phyloP scores from a whole-genome alignment of 2,888 invertebrate genomes.

The Drosophila ezoana region DNA sequence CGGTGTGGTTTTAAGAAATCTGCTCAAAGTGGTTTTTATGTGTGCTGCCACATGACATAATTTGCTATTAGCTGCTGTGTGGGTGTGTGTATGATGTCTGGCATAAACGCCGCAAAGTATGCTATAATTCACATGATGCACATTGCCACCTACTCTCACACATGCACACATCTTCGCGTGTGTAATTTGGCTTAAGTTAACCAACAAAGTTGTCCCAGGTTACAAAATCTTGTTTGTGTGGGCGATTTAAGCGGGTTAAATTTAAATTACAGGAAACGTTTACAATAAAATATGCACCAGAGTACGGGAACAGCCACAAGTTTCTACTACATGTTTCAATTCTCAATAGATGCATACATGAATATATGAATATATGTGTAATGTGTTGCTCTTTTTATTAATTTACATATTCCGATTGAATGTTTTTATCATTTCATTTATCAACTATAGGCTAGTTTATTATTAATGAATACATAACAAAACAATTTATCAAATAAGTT shows the following conservation, averaged over 20 bases:
- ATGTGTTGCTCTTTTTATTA: conserved; percentile 56
- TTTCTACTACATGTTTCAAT: not conserved
- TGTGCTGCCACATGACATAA: conserved; percentile 12
- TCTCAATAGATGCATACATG: conserved; percentile 12
- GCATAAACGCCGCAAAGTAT: conserved; percentile 28
- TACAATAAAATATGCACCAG: not conserved
- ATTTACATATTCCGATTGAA: conserved; percentile 65
- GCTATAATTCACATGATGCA: conserved; percentile 34
- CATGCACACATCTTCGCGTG: conserved; percentile 30
- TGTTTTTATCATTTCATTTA: conserved; percentile 39
- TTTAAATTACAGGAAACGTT: conserved; percentile 23
- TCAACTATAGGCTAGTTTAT: conserved; percentile 58
- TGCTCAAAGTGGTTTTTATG: conserved; percentile 22
- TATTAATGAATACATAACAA: conserved; percentile 76
- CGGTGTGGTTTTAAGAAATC: conserved; percentile 27
- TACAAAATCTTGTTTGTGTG: conserved; percentile 8
- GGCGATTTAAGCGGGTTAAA: conserved; percentile 26
- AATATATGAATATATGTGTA: conserved; percentile 25
- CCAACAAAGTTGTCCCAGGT: conserved; percentile 34
- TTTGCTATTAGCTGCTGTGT: conserved; percentile 12
- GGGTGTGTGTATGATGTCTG: conserved; percentile 7
- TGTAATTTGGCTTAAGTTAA: conserved; percentile 40
- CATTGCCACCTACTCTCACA: not conserved
- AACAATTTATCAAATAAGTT: conserved; percentile 63
- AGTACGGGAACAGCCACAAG: not conserved